These are phyloP conservation scores for Babyrousa celebensis DNA, from an alignment of 2,797 vertebrate genomes.

Conservation along the genomic window DNA sequence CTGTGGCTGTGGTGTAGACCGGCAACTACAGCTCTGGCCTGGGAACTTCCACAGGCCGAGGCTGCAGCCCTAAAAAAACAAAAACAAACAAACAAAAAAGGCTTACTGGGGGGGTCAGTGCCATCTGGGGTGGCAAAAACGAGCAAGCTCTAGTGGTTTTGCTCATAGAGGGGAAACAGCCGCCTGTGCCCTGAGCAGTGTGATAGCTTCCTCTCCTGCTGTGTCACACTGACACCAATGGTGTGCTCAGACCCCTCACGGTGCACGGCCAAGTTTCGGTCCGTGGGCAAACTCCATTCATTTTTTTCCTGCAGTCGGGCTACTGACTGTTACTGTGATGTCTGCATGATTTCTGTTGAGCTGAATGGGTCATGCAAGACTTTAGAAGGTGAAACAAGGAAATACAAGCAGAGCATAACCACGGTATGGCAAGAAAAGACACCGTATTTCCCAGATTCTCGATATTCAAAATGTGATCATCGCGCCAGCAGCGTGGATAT, in stretches of 20 bases:
- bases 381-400: not conserved
- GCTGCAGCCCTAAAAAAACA: too few relatives aligned
- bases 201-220: rapidly evolving
- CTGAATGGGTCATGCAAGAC: not conserved
- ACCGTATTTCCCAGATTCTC: not conserved
- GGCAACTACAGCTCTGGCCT: too few relatives aligned
- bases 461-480: not conserved
- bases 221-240: rapidly evolving
- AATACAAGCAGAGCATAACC: not conserved
- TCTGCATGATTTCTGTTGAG: not conserved
- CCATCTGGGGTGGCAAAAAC: not conserved
- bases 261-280: not conserved
- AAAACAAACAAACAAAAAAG: too few relatives aligned
- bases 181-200: rapidly evolving
- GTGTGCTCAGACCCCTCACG: rapidly evolving
- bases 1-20: too few relatives aligned
- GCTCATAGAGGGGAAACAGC: not conserved
- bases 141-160: not conserved
- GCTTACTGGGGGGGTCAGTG: not conserved
- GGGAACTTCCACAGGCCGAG: too few relatives aligned
- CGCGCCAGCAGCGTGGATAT: not conserved
- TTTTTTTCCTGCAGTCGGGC: not conserved
- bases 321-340: not conserved
- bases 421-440: not conserved
- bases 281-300: not conserved